Conservation (phyloP, 2,113 vertebrate genomes). For the Leptocoma aspasia region DNA sequence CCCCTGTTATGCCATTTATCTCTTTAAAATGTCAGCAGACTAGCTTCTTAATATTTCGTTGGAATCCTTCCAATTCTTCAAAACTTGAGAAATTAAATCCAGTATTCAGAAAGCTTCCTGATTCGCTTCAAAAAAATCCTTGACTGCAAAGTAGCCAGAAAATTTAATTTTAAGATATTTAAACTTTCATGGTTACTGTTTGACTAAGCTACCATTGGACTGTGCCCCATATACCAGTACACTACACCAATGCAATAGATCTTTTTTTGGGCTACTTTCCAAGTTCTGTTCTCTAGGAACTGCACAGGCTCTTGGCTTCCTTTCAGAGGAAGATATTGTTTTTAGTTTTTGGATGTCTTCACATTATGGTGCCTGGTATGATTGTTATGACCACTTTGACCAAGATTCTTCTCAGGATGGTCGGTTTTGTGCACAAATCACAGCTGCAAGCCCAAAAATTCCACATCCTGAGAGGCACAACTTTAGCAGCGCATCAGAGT, state of each 20-base stretch:
- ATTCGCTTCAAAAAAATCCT: not conserved
- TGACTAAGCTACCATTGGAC: not conserved
- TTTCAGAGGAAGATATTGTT: not conserved
- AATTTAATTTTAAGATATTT: not conserved
- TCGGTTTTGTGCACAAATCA: not conserved
- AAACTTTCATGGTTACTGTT: not conserved
- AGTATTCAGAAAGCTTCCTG: not conserved
- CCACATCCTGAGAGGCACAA: not conserved
- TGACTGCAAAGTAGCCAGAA: not conserved
- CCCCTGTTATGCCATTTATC: not conserved
- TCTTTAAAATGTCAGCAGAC: conserved; percentile 18
- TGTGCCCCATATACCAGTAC: not conserved
- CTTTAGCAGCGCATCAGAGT: not conserved
- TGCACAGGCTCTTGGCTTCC: not conserved
- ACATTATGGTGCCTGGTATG: not conserved
- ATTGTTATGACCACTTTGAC: not conserved
- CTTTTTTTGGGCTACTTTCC: not conserved
- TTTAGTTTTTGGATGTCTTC: not conserved
- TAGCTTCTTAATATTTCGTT: not conserved
- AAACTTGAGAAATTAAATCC: not conserved
- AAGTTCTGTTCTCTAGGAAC: not conserved
- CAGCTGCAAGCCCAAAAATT: not conserved
- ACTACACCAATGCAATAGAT: not conserved
- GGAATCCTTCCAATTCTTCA: not conserved
- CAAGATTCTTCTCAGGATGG: not conserved